Evolutionary conservation across 2,888 invertebrate genomes (phyloP).

Genomic region (Timema cristinae): DNA sequence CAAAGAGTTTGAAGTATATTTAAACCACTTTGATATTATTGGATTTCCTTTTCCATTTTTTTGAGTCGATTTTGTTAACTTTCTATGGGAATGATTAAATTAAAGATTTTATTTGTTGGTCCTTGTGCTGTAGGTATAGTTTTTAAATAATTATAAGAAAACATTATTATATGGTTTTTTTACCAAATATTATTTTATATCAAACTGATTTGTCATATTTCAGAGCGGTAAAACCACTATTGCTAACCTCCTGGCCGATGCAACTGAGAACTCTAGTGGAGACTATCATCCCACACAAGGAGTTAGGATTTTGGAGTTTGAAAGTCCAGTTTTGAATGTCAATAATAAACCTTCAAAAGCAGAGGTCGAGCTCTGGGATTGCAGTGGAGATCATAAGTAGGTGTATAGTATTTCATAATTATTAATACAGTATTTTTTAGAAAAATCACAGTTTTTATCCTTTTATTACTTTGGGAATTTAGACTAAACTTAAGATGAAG

Average conservation of each 20-base stretch:
- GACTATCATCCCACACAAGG: constrained; percentile 67
- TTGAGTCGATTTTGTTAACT: not conserved
- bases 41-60: too few species aligned
- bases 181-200: not conserved
- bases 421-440: not conserved
- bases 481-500: too few species aligned
- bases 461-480: too few species aligned
- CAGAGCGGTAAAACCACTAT: constrained; percentile 69
- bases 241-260: constrained; percentile 68
- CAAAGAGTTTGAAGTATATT: too few species aligned
- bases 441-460: too few species aligned
- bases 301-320: constrained; percentile 73
- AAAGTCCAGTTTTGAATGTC: constrained; percentile 56
- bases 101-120: constrained; percentile 25
- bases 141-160: not conserved
- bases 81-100: constrained; percentile 19
- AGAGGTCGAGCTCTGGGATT: constrained; percentile 77
- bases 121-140: constrained; percentile 25
- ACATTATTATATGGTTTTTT: not conserved
- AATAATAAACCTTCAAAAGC: constrained; percentile 55
- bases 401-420: constrained; percentile 22
- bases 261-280: constrained; percentile 56
- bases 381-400: constrained; percentile 71
- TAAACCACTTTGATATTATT: too few species aligned
- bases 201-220: constrained; percentile 37